phyloP scores from a whole-genome alignment of 2,113 vertebrate species.

The Cheirogaleus medius region DNA sequence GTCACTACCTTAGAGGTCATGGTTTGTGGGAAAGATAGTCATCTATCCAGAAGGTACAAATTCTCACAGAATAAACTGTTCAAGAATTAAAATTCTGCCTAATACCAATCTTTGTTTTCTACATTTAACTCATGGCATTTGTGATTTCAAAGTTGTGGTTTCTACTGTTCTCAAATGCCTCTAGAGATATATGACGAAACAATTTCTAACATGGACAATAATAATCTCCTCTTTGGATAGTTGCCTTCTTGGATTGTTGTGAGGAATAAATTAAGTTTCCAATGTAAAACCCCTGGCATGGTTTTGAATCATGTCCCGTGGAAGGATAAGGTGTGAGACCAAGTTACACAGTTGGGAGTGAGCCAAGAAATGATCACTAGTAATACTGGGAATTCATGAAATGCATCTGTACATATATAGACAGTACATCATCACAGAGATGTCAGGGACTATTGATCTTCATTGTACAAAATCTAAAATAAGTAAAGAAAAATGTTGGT shows the following conservation, averaged over 20 bases:
- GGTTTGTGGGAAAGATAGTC: neutral
- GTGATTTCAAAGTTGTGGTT: neutral
- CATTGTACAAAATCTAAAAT: neutral
- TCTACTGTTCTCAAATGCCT: neutral
- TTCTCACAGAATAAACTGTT: constrained; percentile 20
- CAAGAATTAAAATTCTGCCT: constrained; percentile 14
- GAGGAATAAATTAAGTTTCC: neutral
- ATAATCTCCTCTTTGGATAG: neutral
- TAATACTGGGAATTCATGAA: neutral
- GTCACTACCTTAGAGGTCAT: neutral
- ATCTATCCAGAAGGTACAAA: neutral
- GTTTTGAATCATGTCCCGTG: neutral
- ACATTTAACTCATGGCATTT: neutral
- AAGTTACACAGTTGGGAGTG: neutral
- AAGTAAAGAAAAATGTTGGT: neutral
- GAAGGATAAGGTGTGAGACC: neutral
- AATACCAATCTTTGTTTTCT: neutral
- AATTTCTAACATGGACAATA: neutral
- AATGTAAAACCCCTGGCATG: neutral
- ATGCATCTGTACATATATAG: neutral
- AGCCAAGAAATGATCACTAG: neutral
- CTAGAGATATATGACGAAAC: neutral
- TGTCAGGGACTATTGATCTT: neutral
- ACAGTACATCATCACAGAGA: neutral
- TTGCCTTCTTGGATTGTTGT: neutral